Percentiles rank a stretch among this genome's conserved stretches.
Evolutionary conservation across 2,113 vertebrate species (phyloP).

Genomic region (Andinoacara biseriatus): DNA sequence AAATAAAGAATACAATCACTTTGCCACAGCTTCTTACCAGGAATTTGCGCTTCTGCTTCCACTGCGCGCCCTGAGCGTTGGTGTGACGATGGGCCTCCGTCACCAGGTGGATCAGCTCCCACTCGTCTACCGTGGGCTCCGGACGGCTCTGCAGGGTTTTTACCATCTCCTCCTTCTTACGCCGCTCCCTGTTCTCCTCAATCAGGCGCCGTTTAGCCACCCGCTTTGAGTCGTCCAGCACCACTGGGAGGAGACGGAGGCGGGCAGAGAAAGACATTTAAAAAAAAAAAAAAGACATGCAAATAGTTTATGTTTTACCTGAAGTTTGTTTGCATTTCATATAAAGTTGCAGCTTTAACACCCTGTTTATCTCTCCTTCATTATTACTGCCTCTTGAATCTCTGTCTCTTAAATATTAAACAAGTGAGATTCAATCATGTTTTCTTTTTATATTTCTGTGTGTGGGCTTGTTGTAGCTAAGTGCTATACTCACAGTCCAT

Average conservation of each 20-base stretch:
- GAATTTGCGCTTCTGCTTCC: constrained; percentile 99
- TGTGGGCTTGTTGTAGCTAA: not conserved
- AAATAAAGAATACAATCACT: too few species aligned
- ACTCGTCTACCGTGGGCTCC: constrained; percentile 91
- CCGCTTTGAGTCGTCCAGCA: constrained; percentile 95
- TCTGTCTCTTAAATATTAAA: not conserved
- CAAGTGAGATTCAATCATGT: not conserved
- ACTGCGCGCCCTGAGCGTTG: constrained; percentile 97
- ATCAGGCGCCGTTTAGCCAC: constrained; percentile 97
- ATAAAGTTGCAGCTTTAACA: not conserved
- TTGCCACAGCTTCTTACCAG: constrained; percentile 80
- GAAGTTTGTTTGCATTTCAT: not conserved
- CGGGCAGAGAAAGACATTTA: not conserved
- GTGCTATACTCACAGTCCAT: constrained; percentile 75
- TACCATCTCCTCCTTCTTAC: constrained; percentile 96
- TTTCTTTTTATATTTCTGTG: not conserved
- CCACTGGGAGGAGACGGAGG: constrained; percentile 81
- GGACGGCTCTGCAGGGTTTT: constrained; percentile 92
- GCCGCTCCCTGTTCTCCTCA: constrained; percentile 94
- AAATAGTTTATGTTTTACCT: fast-evolving
- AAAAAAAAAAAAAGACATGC: too few species aligned
- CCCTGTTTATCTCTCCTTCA: not conserved
- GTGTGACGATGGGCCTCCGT: constrained; percentile 96
- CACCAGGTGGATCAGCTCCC: constrained; percentile 94
- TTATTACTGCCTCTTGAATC: not conserved